Evolutionary conservation across 2,113 vertebrate species (phyloP).

Genomic region (Channa argus): DNA sequence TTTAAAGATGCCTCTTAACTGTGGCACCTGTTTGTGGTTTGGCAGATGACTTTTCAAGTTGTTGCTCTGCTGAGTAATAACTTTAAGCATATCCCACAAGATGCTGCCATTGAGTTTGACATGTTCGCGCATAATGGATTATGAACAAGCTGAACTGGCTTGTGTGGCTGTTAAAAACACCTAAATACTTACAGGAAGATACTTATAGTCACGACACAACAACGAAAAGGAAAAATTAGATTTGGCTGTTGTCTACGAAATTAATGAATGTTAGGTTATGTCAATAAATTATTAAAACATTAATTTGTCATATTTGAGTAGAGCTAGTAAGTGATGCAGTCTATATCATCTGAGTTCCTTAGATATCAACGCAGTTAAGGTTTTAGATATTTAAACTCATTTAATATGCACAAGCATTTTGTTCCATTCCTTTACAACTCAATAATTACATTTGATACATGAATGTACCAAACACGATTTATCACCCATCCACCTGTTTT

Average conservation of each 20-base stretch:
- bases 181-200: neutral
- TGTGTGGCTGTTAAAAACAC: constrained; percentile 17
- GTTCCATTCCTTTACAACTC: too few species aligned
- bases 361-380: too few species aligned
- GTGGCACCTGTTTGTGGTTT: constrained; percentile 73
- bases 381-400: too few species aligned
- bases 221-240: neutral
- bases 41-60: constrained; percentile 44
- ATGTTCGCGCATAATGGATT: constrained; percentile 42
- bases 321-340: too few species aligned
- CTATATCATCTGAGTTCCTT: too few species aligned
- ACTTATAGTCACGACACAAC: constrained; percentile 10
- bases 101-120: constrained; percentile 45
- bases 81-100: constrained; percentile 33
- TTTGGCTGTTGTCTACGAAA: neutral
- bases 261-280: too few species aligned
- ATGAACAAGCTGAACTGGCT: constrained; percentile 15
- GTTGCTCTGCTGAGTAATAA: constrained; percentile 55
- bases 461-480: too few species aligned
- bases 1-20: constrained; percentile 64
- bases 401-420: too few species aligned
- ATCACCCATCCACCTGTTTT: too few species aligned
- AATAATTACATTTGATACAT: too few species aligned
- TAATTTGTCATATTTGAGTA: too few species aligned
- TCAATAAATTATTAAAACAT: too few species aligned